Evolutionary conservation across 2,888 invertebrate species (phyloP).

Genomic region (Philhelius pedissequus): DNA sequence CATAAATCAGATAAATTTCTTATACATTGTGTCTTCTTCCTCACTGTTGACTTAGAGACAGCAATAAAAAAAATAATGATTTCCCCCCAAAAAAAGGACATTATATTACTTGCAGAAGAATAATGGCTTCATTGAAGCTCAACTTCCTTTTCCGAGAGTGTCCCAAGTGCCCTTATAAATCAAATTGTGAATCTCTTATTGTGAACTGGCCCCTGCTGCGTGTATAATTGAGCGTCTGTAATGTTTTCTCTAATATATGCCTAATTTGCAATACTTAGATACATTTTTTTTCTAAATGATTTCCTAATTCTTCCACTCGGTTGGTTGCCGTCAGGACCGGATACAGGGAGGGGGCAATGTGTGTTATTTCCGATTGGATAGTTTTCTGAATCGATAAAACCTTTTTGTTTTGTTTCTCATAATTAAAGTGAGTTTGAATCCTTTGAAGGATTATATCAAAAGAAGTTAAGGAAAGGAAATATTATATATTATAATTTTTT

Average conservation of each 20-base stretch:
- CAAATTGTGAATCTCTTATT: conserved; percentile 37
- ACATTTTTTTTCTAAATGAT: conserved; percentile 16
- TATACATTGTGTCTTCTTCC: conserved; percentile 8
- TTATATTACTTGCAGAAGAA: conserved; percentile 40
- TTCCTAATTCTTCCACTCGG: conserved; percentile 23
- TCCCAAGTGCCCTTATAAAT: conserved; percentile 59
- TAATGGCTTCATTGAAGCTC: conserved; percentile 51
- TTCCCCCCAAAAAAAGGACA: conserved; percentile 32
- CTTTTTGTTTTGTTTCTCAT: no score
- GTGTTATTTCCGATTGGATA: no score
- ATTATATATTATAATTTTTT: no score
- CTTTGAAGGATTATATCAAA: no score
- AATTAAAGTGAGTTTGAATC: no score
- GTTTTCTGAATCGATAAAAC: no score
- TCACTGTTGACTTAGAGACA: conserved; percentile 1
- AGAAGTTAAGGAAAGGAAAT: no score
- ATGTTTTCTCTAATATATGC: conserved; percentile 49
- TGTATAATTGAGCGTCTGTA: conserved; percentile 39
- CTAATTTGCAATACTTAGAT: conserved; percentile 27
- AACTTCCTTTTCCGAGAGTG: conserved; percentile 45
- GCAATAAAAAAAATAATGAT: neutral
- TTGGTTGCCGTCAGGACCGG: neutral
- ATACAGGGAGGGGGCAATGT: neutral
- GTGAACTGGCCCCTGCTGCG: neutral
- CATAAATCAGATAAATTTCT: conserved; percentile 61